Base-by-base conservation (phyloP, 2,888 invertebrate species). In the Hybos culiciformis region DNA sequence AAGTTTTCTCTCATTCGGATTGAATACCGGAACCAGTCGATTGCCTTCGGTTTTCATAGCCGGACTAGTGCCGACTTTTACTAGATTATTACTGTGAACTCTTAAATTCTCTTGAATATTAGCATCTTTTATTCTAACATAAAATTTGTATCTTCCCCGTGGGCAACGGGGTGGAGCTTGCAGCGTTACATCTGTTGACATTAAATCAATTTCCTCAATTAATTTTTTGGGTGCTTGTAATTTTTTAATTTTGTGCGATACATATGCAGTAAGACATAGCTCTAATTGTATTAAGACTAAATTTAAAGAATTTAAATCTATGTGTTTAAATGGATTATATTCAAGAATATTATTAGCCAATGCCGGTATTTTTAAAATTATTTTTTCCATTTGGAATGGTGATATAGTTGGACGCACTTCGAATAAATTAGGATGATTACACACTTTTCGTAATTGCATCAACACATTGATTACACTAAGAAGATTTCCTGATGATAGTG, bases 401-500 rank as follows among this genome's bases (percentile, higher is more conserved):
- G 97, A 93, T 42, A 83, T 73, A 34, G 91, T 93, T 39, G 96
- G 93, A 44, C 98, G 77, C 49, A 91, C 84, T 73, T 99, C 98
- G 70, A 96, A 96, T 60, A 96, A 75, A 71, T 96, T 93, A 14
- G 96, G 96, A 72, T 96, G 96, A 70, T 96, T 96, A 72, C 96
- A 96, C 53, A 93, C 92, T 73, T 96, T 96, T 43, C 96, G 75
- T 59, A 96, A 71, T 69, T 96, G 94, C 94, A 96, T 96, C 47
- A 96, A 72, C 53, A 96, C 85, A 69, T 94, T 94, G 59, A 96
- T 90, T 8, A 96, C 94, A 67, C 90, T 90, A 50, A 96, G 70
- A 60, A 94, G 76, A 70, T 92, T 96, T 44, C 98, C 98, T 43
- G 83, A 78, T 18, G 85, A 83, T 53, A 98, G 71, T 8, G 91